Evolutionary conservation across 2,797 vertebrate genomes (phyloP).

Genomic region (Sebastes iracundus): DNA sequence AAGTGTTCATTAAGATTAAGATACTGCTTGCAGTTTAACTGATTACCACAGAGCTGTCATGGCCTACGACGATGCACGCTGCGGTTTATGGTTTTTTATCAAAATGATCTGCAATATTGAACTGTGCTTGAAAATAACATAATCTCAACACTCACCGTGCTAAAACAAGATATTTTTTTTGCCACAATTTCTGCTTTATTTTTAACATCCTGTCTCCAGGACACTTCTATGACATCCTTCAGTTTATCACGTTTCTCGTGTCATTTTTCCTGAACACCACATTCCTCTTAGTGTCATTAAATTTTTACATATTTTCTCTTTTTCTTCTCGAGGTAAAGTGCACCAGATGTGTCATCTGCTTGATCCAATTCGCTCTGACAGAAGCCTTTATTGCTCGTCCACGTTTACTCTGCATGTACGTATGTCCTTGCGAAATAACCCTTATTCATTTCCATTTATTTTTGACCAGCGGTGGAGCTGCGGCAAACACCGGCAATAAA

Average conservation of each 20-base stretch:
- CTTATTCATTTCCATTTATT: conserved; percentile 66
- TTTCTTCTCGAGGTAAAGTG: conserved; percentile 65
- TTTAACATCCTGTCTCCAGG: conserved; percentile 22
- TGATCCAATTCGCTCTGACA: conserved; percentile 71
- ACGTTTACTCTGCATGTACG: conserved; percentile 42
- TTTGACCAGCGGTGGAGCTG: conserved; percentile 40
- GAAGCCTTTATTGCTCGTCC: conserved; percentile 62
- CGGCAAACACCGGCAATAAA: conserved; percentile 52
- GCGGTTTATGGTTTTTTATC: not conserved
- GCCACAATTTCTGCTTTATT: conserved; percentile 15
- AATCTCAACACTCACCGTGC: not conserved
- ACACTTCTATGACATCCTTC: conserved; percentile 36
- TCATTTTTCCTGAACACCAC: conserved; percentile 61
- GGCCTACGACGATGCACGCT: not conserved
- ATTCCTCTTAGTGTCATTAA: conserved; percentile 76
- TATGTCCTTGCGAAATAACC: conserved; percentile 51
- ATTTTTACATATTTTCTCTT: conserved; percentile 61
- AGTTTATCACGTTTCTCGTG: conserved; percentile 51
- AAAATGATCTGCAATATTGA: not conserved
- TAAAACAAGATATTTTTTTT: not conserved
- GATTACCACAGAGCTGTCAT: not conserved
- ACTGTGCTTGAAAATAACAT: not conserved
- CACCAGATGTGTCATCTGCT: conserved; percentile 65
- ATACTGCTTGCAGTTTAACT: not conserved
- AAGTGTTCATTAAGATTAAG: conserved; percentile 22